phyloP scores from a whole-genome alignment of 2,797 vertebrate species.

The Eurystomus glaucurus region DNA sequence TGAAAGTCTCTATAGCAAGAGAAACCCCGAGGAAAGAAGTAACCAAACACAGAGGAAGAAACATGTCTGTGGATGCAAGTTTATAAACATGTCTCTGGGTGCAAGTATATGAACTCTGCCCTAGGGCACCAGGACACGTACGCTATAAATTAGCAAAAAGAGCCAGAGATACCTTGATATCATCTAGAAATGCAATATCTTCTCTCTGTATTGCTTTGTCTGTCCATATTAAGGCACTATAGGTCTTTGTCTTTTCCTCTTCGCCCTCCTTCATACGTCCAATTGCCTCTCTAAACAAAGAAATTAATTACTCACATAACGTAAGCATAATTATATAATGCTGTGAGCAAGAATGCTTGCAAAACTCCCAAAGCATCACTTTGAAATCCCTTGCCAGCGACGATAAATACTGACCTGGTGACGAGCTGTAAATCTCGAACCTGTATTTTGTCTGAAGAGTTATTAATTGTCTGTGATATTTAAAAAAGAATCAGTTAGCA shows the following conservation, averaged over 20 bases:
- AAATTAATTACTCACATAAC: slow-evolving; percentile 31
- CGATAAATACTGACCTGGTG: slow-evolving; percentile 86
- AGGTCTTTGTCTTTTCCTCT: slow-evolving; percentile 97
- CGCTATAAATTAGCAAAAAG: neutral
- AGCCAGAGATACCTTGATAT: slow-evolving; percentile 88
- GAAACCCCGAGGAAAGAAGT: neutral
- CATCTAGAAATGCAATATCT: slow-evolving; percentile 89
- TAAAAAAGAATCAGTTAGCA: slow-evolving; percentile 53
- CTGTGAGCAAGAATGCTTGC: neutral
- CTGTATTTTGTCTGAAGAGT: slow-evolving; percentile 92
- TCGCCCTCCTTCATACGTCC: slow-evolving; percentile 97
- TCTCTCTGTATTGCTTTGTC: slow-evolving; percentile 86
- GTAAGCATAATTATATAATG: neutral
- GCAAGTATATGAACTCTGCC: neutral
- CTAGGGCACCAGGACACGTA: neutral
- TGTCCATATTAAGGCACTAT: slow-evolving; percentile 95
- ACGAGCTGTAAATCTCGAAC: slow-evolving; percentile 97
- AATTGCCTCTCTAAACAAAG: slow-evolving; percentile 91
- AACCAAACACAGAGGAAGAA: neutral
- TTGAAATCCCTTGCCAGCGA: neutral
- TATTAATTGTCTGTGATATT: slow-evolving; percentile 90
- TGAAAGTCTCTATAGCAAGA: neutral
- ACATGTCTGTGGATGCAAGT: neutral
- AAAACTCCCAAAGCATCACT: neutral
- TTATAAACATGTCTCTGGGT: neutral